Percentiles rank a stretch among this genome's conserved stretches.
phyloP scores from a whole-genome alignment of 1,140 invertebrate genomes.

The Zaprionus taronus region DNA sequence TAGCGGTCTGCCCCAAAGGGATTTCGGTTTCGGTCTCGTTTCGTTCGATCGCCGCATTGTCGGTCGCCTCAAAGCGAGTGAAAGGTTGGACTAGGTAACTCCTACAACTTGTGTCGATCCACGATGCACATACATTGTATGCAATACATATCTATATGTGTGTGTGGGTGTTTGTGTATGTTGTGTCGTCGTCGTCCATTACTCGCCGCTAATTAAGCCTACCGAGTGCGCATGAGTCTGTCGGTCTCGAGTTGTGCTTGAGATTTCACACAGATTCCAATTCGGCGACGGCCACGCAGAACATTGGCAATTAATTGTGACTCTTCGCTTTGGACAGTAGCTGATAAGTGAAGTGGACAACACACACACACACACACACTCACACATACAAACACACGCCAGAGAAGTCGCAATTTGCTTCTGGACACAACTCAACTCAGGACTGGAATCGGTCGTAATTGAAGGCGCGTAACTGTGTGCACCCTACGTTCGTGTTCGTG shows the following conservation, averaged over 20 bases:
- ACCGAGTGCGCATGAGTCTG: constrained; percentile 69
- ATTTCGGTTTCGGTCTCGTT: constrained; percentile 49
- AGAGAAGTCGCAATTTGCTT: constrained; percentile 34
- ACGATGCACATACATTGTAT: constrained; percentile 16
- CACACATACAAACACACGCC: constrained; percentile 11
- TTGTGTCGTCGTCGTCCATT: constrained; percentile 43
- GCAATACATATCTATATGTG: neutral
- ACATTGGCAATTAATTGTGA: constrained; percentile 81
- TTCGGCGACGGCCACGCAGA: constrained; percentile 54
- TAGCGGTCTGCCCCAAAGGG: constrained; percentile 47
- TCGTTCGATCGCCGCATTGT: constrained; percentile 38
- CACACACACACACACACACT: constrained; percentile 11
- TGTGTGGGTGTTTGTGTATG: neutral
- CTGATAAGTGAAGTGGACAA: constrained; percentile 77
- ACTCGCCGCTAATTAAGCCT: constrained; percentile 80
- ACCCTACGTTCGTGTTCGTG: constrained; percentile 29
- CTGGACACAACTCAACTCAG: constrained; percentile 16
- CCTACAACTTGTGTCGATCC: constrained; percentile 64
- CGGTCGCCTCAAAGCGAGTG: constrained; percentile 45
- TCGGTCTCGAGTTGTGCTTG: constrained; percentile 22
- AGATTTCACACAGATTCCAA: constrained; percentile 81
- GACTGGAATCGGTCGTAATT: constrained; percentile 53
- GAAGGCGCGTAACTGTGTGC: constrained; percentile 67
- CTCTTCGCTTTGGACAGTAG: constrained; percentile 72
- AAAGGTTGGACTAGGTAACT: constrained; percentile 30